Conservation (phyloP, 2,888 invertebrate species). For the Drosophila antonietae region DNA sequence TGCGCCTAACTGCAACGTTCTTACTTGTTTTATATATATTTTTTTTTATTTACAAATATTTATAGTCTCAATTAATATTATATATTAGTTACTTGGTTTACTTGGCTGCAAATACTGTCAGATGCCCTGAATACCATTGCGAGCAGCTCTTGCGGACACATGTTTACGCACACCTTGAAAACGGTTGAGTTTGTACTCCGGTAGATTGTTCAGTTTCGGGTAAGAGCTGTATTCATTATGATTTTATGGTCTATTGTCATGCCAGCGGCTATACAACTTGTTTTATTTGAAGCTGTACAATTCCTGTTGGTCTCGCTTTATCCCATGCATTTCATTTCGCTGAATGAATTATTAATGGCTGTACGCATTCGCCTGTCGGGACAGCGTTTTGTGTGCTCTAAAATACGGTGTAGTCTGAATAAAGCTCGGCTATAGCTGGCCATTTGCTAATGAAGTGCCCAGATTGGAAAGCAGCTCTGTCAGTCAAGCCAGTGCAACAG, state of each 20-base stretch:
- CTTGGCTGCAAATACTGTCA: not conserved
- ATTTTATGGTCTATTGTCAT: conserved; percentile 3
- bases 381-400: conserved; percentile 3
- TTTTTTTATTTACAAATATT: too few relatives aligned
- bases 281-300: conserved; percentile 21
- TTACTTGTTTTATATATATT: too few relatives aligned
- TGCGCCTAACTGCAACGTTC: too few relatives aligned
- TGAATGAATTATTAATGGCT: conserved; percentile 44
- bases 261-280: not conserved
- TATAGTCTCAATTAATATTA: too few relatives aligned
- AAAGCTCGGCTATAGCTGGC: conserved; percentile 11
- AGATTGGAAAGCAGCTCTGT: conserved; percentile 11
- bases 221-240: conserved; percentile 2
- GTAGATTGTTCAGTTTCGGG: not conserved
- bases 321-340: conserved; percentile 23
- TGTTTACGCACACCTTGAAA: not conserved
- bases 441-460: conserved; percentile 46
- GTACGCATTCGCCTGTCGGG: conserved; percentile 15
- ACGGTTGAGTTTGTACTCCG: not conserved
- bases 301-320: conserved; percentile 2
- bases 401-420: conserved; percentile 3
- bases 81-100: not conserved
- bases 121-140: not conserved
- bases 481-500: not conserved
- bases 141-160: not conserved